These are phyloP conservation scores for Aphidius ervi DNA, from an alignment of 1,140 invertebrate species.

Conservation along the genomic window DNA sequence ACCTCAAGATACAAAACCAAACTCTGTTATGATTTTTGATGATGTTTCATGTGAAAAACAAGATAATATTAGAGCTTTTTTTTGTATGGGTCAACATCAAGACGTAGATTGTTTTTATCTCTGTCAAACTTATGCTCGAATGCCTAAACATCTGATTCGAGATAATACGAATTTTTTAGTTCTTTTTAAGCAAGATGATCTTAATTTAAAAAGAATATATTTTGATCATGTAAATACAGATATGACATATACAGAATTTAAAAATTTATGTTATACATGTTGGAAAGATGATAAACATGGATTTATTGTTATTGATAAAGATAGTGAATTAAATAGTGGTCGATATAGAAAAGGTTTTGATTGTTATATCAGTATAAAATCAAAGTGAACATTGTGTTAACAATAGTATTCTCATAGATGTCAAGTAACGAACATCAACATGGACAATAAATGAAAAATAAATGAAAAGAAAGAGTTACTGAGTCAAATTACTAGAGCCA, in stretches of 20 bases:
- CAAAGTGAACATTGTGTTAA: neutral
- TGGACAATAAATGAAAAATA: conserved; percentile 11
- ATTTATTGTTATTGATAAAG: conserved; percentile 6
- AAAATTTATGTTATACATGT: conserved; percentile 1
- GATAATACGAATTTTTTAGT: neutral
- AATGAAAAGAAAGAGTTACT: conserved; percentile 16
- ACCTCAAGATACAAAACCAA: conserved; percentile 9
- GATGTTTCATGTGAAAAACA: conserved; percentile 16
- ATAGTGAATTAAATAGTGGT: conserved; percentile 13
- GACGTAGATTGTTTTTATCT: conserved; percentile 6
- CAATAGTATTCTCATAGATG: neutral
- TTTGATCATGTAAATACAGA: conserved; percentile 1
- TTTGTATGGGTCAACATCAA: neutral
- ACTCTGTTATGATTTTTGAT: conserved; percentile 17
- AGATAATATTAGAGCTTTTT: conserved; percentile 7
- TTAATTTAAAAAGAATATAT: conserved; percentile 12
- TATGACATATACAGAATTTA: conserved; percentile 8
- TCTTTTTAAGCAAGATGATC: neutral
- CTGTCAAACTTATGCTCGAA: neutral
- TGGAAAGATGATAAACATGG: conserved; percentile 6
- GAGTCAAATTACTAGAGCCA: conserved; percentile 22
- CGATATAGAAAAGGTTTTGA: conserved; percentile 16
- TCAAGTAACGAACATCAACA: conserved; percentile 1
- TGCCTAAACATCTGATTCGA: neutral
- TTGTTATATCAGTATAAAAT: conserved; percentile 15